A percentile compares a stretch with the other conserved stretches of the same genome.
Conservation (phyloP, 2,113 vertebrate species). For the Anser cygnoides region DNA sequence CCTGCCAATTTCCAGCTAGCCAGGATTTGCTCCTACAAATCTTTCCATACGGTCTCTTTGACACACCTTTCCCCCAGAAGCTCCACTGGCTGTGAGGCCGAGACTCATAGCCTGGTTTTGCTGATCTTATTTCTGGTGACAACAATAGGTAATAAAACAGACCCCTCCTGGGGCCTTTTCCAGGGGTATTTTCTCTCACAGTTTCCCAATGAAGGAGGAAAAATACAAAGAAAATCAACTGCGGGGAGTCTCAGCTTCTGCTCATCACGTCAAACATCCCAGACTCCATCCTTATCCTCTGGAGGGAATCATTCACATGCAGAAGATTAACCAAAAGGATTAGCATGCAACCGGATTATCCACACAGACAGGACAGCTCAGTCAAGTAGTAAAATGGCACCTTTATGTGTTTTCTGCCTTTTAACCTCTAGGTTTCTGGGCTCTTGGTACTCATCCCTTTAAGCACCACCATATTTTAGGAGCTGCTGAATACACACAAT, state of each 20-base stretch:
- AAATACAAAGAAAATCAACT: slow-evolving; percentile 27
- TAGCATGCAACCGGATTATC: neutral
- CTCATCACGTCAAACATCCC: neutral
- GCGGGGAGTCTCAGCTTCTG: neutral
- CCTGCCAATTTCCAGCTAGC: neutral
- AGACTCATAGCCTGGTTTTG: neutral
- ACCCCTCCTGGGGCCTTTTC: neutral
- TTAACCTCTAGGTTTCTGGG: neutral
- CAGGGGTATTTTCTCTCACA: slow-evolving; percentile 4
- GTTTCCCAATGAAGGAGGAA: neutral
- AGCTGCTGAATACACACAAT: neutral
- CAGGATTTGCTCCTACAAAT: neutral
- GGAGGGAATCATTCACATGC: slow-evolving; percentile 5
- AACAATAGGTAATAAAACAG: neutral
- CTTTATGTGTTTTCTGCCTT: neutral
- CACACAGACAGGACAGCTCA: neutral
- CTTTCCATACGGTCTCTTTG: neutral
- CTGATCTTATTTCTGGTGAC: neutral
- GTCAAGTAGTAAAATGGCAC: neutral
- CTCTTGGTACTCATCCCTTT: neutral
- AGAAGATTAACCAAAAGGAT: slow-evolving; percentile 53
- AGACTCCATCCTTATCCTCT: slow-evolving; percentile 5
- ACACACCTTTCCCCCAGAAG: neutral
- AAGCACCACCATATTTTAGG: neutral
- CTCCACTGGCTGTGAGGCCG: neutral